Percentiles rank a stretch among this genome's conserved stretches.
phyloP scores from a whole-genome alignment of 2,113 vertebrate genomes.

The Melozone crissalis region DNA sequence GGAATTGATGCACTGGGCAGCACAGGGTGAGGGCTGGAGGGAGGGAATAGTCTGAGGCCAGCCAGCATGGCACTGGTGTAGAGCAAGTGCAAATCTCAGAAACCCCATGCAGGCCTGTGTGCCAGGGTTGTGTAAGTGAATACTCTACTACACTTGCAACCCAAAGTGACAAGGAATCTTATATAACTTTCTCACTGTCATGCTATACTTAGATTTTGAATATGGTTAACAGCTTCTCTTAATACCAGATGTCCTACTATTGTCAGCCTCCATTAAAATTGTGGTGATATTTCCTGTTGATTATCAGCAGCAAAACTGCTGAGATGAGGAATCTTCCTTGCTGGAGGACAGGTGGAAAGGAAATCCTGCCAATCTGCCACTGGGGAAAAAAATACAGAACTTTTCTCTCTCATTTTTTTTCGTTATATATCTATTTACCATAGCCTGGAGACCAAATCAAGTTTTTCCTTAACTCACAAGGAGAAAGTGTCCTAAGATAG shows the following conservation, averaged over 20 bases:
- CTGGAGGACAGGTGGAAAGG: constrained; percentile 34
- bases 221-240: constrained; percentile 41
- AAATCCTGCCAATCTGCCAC: constrained; percentile 16
- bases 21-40: not conserved
- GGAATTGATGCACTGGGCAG: not conserved
- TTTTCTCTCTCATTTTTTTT: not conserved
- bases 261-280: constrained; percentile 3
- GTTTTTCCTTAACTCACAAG: not conserved
- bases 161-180: constrained; percentile 22
- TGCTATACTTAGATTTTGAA: constrained; percentile 40
- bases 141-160: not conserved
- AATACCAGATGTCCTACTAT: constrained; percentile 48
- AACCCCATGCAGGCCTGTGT: not conserved
- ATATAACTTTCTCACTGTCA: constrained; percentile 4
- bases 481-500: not conserved
- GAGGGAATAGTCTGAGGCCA: not conserved
- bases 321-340: constrained; percentile 23
- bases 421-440: not conserved
- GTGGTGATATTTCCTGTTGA: constrained; percentile 26
- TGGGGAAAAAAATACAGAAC: not conserved
- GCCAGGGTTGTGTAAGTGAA: not conserved
- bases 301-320: constrained; percentile 39
- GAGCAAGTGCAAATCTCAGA: not conserved
- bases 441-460: not conserved
- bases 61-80: accelerated